Percentiles rank a stretch among this genome's conserved stretches.
Evolutionary conservation across 2,113 vertebrate species (phyloP).

Genomic region (Sus scrofa): DNA sequence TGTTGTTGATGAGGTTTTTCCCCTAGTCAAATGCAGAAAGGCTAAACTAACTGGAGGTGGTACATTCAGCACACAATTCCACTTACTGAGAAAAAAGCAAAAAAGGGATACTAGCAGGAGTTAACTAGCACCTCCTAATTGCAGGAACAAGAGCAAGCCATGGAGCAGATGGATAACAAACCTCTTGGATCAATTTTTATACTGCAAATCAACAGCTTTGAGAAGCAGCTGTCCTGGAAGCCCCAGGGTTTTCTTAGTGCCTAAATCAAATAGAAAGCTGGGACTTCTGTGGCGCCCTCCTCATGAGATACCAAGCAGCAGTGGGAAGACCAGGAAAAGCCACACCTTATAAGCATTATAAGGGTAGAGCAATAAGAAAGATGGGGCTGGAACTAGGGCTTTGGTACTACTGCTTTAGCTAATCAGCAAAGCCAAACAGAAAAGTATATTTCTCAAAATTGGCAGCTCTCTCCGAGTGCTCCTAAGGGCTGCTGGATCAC

Average conservation of each 20-base stretch:
- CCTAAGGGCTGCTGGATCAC: background rate
- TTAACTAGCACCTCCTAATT: background rate
- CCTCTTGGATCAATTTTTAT: conserved; percentile 62
- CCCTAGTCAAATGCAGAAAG: background rate
- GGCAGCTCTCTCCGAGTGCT: background rate
- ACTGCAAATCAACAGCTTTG: conserved; percentile 51
- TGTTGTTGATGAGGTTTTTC: background rate
- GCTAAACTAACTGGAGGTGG: background rate
- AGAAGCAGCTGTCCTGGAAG: conserved; percentile 62
- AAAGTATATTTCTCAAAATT: background rate
- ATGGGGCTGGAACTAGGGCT: background rate
- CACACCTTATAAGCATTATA: too few species aligned
- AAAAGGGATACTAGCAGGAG: background rate
- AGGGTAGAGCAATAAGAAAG: background rate
- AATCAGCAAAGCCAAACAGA: background rate
- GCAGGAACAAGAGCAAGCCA: conserved; percentile 3
- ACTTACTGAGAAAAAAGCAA: background rate
- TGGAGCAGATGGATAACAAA: conserved; percentile 50
- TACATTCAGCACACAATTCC: background rate
- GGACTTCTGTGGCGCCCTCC: background rate
- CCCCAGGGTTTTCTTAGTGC: background rate
- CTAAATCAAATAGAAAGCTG: conserved; percentile 21
- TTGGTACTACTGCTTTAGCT: background rate
- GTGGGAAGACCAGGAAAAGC: background rate
- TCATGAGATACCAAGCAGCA: background rate